These are phyloP conservation scores for Theristicus caerulescens DNA, from an alignment of 2,113 vertebrate genomes.

Conservation along the genomic window DNA sequence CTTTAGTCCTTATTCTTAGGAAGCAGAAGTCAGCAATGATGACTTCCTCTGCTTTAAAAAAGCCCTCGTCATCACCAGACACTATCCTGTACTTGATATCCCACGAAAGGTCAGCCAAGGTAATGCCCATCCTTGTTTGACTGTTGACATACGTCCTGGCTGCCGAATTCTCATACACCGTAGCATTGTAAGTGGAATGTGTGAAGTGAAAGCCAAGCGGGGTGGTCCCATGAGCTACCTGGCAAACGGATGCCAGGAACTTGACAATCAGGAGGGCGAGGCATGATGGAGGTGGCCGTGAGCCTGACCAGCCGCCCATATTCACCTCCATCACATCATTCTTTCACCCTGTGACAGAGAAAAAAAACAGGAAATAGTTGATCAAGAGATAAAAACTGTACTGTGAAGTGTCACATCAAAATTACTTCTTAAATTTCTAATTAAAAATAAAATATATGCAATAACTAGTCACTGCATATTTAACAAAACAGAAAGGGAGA, in stretches of 20 bases:
- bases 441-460: not conserved
- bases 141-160: conserved; percentile 94
- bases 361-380: conserved; percentile 30
- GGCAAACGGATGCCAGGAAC: conserved; percentile 74
- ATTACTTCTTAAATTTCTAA: not conserved
- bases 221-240: conserved; percentile 72
- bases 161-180: conserved; percentile 94
- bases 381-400: not conserved
- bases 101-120: conserved; percentile 86
- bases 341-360: conserved; percentile 78
- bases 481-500: not conserved
- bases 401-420: not conserved
- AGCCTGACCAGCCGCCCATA: conserved; percentile 88
- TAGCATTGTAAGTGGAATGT: conserved; percentile 88
- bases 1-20: conserved; percentile 95
- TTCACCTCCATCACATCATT: conserved; percentile 90
- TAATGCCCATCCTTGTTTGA: conserved; percentile 92
- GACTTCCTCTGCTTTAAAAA: conserved; percentile 97
- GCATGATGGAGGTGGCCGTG: conserved; percentile 74
- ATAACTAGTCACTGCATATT: not conserved
- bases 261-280: conserved; percentile 81
- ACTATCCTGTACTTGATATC: conserved; percentile 95
- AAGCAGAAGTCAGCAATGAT: conserved; percentile 97
- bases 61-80: conserved; percentile 95
- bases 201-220: conserved; percentile 87